Conservation (phyloP, 92 coral and sea anemone species). For the Zoanthus sociatus region DNA sequence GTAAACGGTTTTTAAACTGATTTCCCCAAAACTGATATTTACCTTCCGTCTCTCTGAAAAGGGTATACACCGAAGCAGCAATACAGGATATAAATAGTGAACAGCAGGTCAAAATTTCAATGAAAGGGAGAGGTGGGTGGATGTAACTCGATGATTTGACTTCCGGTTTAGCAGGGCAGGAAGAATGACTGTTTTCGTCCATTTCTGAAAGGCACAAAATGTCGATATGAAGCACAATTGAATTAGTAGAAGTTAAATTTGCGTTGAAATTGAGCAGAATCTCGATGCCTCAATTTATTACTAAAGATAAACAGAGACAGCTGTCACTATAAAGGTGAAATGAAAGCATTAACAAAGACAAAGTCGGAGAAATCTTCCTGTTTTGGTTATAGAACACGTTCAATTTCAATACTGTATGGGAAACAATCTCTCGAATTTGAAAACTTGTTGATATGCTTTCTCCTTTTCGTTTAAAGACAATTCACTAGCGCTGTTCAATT, state of each 20-base stretch:
- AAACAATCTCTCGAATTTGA: background rate
- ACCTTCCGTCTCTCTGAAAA: conserved; percentile 76
- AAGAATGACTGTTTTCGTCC: background rate
- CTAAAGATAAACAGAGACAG: too few species aligned
- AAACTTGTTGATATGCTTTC: background rate
- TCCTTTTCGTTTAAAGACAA: background rate
- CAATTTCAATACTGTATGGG: background rate
- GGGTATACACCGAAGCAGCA: conserved; percentile 57
- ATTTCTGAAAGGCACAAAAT: background rate
- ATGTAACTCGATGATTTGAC: conserved; percentile 4
- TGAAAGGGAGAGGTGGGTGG: conserved; percentile 62
- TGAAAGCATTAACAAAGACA: background rate
- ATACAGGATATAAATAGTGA: conserved; percentile 55
- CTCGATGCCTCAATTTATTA: background rate
- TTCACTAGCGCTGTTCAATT: background rate
- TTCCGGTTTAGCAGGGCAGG: conserved; percentile 31
- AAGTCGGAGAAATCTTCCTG: background rate
- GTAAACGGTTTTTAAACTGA: background rate
- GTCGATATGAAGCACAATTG: background rate
- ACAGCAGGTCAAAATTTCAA: conserved; percentile 71
- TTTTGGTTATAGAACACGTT: background rate
- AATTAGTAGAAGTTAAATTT: background rate
- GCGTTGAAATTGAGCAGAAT: background rate
- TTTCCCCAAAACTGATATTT: background rate
- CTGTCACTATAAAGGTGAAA: too few species aligned